These are phyloP conservation scores for Gopherus evgoodei DNA, from an alignment of 2,113 vertebrate species.

Conservation along the genomic window DNA sequence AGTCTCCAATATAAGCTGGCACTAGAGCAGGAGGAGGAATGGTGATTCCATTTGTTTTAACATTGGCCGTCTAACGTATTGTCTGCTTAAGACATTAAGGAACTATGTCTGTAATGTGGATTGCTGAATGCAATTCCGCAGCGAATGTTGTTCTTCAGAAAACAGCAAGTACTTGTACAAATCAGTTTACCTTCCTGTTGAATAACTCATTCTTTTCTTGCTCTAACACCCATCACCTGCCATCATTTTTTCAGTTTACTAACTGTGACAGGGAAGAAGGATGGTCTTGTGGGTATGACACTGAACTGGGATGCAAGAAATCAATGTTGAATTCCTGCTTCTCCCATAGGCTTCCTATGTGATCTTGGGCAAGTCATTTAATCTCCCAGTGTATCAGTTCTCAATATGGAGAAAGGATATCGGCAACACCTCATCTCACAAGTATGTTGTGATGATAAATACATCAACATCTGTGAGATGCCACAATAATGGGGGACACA, in stretches of 20 bases:
- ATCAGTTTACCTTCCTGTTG: neutral
- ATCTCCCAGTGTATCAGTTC: neutral
- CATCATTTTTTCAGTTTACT: neutral
- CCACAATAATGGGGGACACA: neutral
- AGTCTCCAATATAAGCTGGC: neutral
- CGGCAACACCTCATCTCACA: neutral
- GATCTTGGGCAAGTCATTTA: neutral
- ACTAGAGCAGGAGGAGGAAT: neutral
- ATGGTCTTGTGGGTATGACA: neutral
- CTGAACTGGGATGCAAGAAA: neutral
- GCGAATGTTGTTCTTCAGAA: neutral
- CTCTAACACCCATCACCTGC: accelerated
- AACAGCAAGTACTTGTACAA: neutral
- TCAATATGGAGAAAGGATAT: too few species aligned
- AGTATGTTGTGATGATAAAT: neutral
- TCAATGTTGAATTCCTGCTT: neutral
- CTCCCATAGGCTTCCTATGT: neutral
- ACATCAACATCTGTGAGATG: neutral
- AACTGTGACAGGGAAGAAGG: neutral
- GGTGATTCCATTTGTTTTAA: neutral
- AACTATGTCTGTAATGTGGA: neutral
- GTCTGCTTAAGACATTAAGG: neutral
- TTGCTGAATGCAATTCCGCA: neutral
- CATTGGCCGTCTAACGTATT: neutral
- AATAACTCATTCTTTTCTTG: neutral